Conservation (phyloP, 2,888 invertebrate species). For the Stenolophus ochropezus region DNA sequence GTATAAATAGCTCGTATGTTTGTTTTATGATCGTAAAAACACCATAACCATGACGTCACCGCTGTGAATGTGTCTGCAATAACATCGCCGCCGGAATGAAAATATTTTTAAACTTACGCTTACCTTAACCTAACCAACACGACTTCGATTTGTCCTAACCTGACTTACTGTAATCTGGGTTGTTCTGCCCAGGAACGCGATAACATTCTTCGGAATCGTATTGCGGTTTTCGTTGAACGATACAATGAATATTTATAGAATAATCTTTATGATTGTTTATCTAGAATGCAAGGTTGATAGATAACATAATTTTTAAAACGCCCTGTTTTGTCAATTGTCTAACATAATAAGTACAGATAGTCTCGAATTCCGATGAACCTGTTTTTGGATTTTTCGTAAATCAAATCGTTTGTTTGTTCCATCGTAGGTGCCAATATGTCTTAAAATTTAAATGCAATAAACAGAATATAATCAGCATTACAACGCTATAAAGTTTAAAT, state of each 20-base stretch:
- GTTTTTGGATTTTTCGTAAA: too few relatives aligned
- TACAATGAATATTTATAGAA: conserved; percentile 29
- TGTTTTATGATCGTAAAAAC: neutral
- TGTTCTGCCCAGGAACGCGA: neutral
- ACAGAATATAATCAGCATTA: too few relatives aligned
- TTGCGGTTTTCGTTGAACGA: neutral
- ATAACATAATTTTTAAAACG: neutral
- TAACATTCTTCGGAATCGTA: conserved; percentile 9
- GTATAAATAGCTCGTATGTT: neutral
- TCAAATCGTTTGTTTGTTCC: too few relatives aligned
- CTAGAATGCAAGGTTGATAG: neutral
- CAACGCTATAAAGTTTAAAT: too few relatives aligned
- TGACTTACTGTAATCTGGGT: conserved; percentile 17
- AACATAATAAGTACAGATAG: too few relatives aligned
- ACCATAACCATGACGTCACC: neutral
- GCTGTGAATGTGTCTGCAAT: neutral
- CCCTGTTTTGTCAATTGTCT: too few relatives aligned
- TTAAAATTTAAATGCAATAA: too few relatives aligned
- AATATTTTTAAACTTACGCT: conserved; percentile 31
- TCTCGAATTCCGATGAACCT: too few relatives aligned
- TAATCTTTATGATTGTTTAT: conserved; percentile 32
- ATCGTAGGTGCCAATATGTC: too few relatives aligned
- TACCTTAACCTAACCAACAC: conserved; percentile 28
- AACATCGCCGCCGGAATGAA: conserved; percentile 16
- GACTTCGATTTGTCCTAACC: conserved; percentile 27